Evolutionary conservation across 2,888 invertebrate genomes (phyloP).

Genomic region (Drosophila recens): DNA sequence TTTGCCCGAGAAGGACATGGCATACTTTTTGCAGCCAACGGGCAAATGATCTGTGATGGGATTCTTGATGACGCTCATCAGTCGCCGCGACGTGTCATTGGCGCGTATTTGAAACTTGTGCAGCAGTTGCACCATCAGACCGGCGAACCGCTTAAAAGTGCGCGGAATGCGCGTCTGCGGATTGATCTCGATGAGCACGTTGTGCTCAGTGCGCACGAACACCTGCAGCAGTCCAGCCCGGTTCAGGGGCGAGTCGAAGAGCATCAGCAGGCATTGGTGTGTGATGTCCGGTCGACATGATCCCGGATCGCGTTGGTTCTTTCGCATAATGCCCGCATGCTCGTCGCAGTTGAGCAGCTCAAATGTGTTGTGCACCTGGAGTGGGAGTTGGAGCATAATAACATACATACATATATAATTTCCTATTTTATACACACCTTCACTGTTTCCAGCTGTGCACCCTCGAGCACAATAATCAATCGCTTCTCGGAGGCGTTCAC

Average conservation of each 20-base stretch:
- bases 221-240: constrained; percentile 98
- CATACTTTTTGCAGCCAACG: constrained; percentile 95
- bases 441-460: constrained; percentile 97
- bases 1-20: constrained; percentile 95
- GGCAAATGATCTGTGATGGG: constrained; percentile 97
- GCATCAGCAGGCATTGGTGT: constrained; percentile 98
- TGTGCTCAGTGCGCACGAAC: constrained; percentile 95
- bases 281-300: constrained; percentile 98
- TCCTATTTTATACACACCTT: constrained; percentile 88
- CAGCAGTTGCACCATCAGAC: constrained; percentile 98
- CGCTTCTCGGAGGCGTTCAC: constrained; percentile 94
- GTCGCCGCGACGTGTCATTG: constrained; percentile 93
- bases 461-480: constrained; percentile 95
- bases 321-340: constrained; percentile 93
- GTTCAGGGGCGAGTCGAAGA: constrained; percentile 98
- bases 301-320: constrained; percentile 94
- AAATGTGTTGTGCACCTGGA: constrained; percentile 93
- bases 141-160: constrained; percentile 98
- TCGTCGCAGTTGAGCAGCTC: constrained; percentile 98
- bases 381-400: background rate
- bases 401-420: background rate
- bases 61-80: constrained; percentile 98
- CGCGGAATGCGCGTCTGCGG: constrained; percentile 98
- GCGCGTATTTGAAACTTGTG: constrained; percentile 97
- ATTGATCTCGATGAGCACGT: constrained; percentile 97